These are phyloP conservation scores for Nasonia longicornis DNA, from an alignment of 1,140 invertebrate species.

Conservation along the genomic window DNA sequence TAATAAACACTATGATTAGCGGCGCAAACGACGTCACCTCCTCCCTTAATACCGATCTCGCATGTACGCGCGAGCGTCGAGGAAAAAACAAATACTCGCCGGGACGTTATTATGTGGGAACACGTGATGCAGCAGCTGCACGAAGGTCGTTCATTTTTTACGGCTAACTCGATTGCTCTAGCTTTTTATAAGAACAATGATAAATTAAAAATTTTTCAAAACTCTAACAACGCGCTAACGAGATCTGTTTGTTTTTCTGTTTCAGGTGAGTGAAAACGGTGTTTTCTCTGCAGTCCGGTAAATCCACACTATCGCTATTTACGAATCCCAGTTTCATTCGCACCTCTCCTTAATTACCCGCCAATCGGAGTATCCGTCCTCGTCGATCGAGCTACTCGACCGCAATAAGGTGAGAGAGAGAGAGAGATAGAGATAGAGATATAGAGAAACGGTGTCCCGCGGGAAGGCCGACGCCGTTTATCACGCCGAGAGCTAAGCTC, in stretches of 20 bases:
- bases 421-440: not conserved
- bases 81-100: not conserved
- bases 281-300: not conserved
- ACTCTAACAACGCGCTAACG: no score
- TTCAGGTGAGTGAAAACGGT: slow-evolving; percentile 10
- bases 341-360: not conserved
- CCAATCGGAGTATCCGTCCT: not conserved
- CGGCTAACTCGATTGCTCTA: no score
- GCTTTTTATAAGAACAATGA: no score
- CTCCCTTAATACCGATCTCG: not conserved
- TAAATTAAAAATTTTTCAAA: no score
- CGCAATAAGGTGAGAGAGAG: not conserved
- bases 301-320: not conserved
- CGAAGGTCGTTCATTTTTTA: not conserved
- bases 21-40: not conserved
- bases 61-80: not conserved
- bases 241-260: not conserved
- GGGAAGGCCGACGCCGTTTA: not conserved
- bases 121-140: no score
- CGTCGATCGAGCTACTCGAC: not conserved
- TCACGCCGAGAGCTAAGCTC: not conserved
- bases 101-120: not conserved
- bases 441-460: not conserved
- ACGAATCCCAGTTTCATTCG: not conserved
- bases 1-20: not conserved